Evolutionary conservation across 2,888 invertebrate genomes (phyloP), one percentile per base, ranked within the genome.

Genomic region (Aproaerema taeniolella): DNA sequence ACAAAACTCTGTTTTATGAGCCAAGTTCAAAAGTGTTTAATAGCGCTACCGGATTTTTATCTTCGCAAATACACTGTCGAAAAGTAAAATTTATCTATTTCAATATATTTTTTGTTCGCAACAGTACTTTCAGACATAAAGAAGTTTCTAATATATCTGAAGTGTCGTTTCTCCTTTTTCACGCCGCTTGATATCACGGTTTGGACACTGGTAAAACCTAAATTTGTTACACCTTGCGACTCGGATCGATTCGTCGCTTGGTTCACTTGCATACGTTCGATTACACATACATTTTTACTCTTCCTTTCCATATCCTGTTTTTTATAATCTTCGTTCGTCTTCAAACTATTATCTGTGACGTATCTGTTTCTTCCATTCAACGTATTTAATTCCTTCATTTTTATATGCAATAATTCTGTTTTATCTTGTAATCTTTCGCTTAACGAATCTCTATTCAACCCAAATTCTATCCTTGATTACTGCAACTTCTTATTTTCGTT

Each of bases 131-230:
- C 48, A 60, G 59, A 28, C n/a, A n/a, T 10, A 3, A 62, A 51
- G 62, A 56, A 60, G 66, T 70, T n/a, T 63, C 51, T 72, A n/a
- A 62, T 74, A 63, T 78, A 75, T 79, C 76, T 82, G 71, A 82
- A 75, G 73, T 81, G 78, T 79, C 81, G 77, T 85, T 82, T 83
- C 76, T 83, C 76, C 79, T 80, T 79, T 82, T 86, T 80, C 86
- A 86, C 86, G 86, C 86, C 85, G 86, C 86, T 86, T 83, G 82
- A 82, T 77, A 82, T 78, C 83, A 86, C 83, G 69, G 67, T 82
- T 76, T 78, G 74, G 72, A 87, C 82, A 83, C 86, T 86, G 87
- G 83, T 86, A 85, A 83, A 73, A 74, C 68, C 71, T 72, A 69
- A 69, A 72, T 73, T 61, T 61, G 69, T 66, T 67, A 65, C 68